Evolutionary conservation across 2,113 vertebrate species (phyloP).

Genomic region (Periophthalmus modestus): DNA sequence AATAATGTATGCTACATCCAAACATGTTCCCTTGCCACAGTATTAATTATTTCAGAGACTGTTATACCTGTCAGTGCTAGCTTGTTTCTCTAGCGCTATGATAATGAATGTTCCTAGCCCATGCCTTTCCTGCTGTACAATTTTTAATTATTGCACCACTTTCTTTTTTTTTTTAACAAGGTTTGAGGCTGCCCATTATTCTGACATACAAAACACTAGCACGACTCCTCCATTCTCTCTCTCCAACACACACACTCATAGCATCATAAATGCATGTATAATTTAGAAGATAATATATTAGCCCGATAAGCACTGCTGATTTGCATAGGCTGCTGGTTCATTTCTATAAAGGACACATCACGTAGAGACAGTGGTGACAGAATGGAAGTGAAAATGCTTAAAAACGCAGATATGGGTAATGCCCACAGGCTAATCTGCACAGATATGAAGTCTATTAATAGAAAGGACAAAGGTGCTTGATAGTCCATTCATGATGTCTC

Average conservation of each 20-base stretch:
- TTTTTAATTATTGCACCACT: neutral
- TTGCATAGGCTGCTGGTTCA: constrained; percentile 43
- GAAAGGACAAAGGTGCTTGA: constrained; percentile 40
- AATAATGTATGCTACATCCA: constrained; percentile 11
- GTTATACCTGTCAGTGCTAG: constrained; percentile 15
- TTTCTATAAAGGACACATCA: constrained; percentile 37
- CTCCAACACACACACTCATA: neutral
- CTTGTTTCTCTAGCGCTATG: neutral
- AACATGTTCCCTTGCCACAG: constrained; percentile 10
- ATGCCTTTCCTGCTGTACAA: neutral
- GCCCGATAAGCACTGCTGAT: constrained; percentile 28
- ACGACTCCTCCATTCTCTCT: neutral
- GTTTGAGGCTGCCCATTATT: neutral
- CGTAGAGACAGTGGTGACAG: constrained; percentile 35
- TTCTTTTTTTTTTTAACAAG: neutral
- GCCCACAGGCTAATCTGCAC: constrained; percentile 61
- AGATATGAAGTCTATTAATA: constrained; percentile 63
- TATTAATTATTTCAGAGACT: constrained; percentile 7
- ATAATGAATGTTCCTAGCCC: constrained; percentile 1
- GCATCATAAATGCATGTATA: constrained; percentile 12
- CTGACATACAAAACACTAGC: neutral
- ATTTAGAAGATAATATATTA: constrained; percentile 23
- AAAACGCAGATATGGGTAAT: constrained; percentile 55
- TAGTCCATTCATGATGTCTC: constrained; percentile 41
- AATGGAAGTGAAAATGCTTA: constrained; percentile 44